Base-by-base conservation (phyloP, 2,888 invertebrate genomes). In the Cryptocephalus moraei region DNA sequence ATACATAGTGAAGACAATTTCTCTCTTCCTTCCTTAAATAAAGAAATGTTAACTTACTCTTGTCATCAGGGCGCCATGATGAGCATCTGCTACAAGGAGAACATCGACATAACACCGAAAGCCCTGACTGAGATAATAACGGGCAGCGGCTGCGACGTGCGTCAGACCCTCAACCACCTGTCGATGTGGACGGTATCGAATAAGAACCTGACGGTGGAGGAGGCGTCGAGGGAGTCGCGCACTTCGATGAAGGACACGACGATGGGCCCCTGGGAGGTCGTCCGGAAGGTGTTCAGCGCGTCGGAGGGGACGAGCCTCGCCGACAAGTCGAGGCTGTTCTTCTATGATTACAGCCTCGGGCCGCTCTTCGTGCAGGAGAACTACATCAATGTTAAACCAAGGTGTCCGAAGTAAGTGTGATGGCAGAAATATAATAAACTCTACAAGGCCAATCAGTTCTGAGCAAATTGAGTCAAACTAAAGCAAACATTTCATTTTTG, bases 321-420 rank as follows among this genome's bases (percentile, higher is more conserved):
- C 54, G 93, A 95, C 64, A 92, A 87, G 68, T 81, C 84, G 47
- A 88, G 90, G 65, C 74, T 99, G 46, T 99, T 97, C 74, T 99
- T 97, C 73, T 85, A 91, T 63, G 99, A 99, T 75, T 99, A 99
- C 73, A 91, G 85, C 62, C 78, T 99, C 53, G 85, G 86, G n/a
- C 92, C 96, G 1, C 75, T 99, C 10, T 99, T 99, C 72, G 93
- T 99, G 0, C 95, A 97, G 62, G 97, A 99, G 69, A 99, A 97
- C 72, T 99, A 99, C 71, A 72, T 91, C 12, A 78, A 78, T 54
- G 91, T 90, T 1, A 69, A 73, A n/a, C 92, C 93, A 0, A 77
- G 80, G 49, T 82, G 81, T 49, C 80, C 84, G 31, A 82, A 79
- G 85, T 86, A 72, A 68, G 70, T 68, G 9, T 46, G 32, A n/a